Conservation (phyloP, 1,140 invertebrate genomes). For the Catajapyx aquilonaris region DNA sequence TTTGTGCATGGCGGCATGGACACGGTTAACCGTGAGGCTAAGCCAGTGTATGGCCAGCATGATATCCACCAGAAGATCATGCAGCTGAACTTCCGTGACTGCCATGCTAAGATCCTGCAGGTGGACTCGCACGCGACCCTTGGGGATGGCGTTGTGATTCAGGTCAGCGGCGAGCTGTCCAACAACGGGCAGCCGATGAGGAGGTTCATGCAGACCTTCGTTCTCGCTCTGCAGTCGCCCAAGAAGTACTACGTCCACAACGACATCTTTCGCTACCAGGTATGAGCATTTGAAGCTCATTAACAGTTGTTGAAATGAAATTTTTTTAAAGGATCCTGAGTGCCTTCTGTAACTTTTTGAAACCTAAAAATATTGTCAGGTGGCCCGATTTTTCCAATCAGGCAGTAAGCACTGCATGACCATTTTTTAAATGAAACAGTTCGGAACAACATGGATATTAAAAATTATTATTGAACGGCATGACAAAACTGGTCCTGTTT, state of each 20-base stretch:
- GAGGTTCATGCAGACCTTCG: conserved; percentile 93
- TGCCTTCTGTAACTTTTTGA: neutral
- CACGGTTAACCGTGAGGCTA: conserved; percentile 51
- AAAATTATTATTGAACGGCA: neutral
- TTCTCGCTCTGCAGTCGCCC: conserved; percentile 77
- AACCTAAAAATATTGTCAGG: conserved; percentile 1
- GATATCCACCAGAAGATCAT: conserved; percentile 92
- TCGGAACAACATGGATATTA: neutral
- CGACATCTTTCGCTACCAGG: conserved; percentile 96
- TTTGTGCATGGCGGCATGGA: conserved; percentile 86
- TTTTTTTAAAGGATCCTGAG: too few species aligned
- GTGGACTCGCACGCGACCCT: conserved; percentile 71
- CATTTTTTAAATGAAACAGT: neutral
- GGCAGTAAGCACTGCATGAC: neutral
- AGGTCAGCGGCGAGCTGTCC: conserved; percentile 88
- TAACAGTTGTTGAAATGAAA: too few species aligned
- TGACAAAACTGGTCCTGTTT: too few species aligned
- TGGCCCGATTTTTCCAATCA: neutral
- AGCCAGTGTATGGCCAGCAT: conserved; percentile 72
- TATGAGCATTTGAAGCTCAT: too few species aligned
- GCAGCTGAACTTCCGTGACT: conserved; percentile 84
- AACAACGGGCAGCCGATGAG: conserved; percentile 91
- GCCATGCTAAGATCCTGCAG: conserved; percentile 91
- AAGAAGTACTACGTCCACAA: conserved; percentile 97
- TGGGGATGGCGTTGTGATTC: conserved; percentile 84